phyloP scores from a whole-genome alignment of 2,113 vertebrate species.

The Seriola aureovittata region DNA sequence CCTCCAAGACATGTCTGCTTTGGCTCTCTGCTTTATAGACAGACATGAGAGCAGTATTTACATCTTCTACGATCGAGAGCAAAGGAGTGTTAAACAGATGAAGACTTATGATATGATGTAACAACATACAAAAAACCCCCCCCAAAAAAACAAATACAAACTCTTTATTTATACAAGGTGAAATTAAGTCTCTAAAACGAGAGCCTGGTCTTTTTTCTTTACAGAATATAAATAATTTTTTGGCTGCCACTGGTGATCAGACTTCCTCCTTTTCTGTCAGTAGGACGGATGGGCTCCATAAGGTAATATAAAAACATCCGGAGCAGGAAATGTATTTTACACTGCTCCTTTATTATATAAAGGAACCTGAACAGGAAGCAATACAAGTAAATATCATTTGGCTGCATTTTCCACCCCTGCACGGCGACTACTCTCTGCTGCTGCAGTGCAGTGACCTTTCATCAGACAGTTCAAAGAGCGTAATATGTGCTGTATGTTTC shows the following conservation, averaged over 20 bases:
- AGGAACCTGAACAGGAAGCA: background rate
- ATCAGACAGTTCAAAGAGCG: conserved; percentile 37
- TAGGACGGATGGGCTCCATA: conserved; percentile 14
- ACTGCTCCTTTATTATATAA: background rate
- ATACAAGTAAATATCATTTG: background rate
- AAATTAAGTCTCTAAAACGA: background rate
- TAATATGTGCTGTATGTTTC: background rate
- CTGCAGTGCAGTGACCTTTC: background rate
- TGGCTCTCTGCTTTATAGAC: too few species aligned
- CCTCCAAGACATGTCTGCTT: too few species aligned
- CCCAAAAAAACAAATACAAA: background rate
- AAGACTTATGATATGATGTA: too few species aligned
- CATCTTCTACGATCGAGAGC: too few species aligned
- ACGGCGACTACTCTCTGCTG: background rate
- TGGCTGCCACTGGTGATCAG: background rate
- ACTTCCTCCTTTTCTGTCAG: conserved; percentile 17
- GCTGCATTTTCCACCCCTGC: background rate
- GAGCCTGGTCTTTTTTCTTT: background rate
- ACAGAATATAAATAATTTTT: background rate
- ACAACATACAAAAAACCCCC: background rate
- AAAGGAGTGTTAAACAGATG: too few species aligned
- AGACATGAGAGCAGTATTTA: too few species aligned
- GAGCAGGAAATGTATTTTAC: conserved; percentile 1
- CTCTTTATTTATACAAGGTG: background rate
- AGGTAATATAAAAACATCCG: conserved; percentile 13